These are phyloP conservation scores for Pollachius pollachius DNA, from an alignment of 2,113 vertebrate species.

Conservation along the genomic window DNA sequence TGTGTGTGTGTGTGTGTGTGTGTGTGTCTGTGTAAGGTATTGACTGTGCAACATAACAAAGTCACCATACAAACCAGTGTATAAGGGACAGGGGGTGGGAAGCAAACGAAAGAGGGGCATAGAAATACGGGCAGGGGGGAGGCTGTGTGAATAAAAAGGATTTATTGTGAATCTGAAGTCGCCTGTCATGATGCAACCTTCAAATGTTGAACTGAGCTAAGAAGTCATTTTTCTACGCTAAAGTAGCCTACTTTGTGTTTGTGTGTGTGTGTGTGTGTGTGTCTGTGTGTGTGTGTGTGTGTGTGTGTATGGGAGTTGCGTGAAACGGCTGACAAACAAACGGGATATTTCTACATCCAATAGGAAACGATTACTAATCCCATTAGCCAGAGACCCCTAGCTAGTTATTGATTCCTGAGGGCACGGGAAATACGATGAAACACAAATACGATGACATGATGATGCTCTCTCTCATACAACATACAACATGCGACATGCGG, in stretches of 20 bases:
- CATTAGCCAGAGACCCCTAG: no score
- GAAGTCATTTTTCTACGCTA: no score
- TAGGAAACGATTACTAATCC: no score
- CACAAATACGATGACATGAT: no score
- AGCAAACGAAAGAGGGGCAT: constrained; percentile 9
- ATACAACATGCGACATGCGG: no score
- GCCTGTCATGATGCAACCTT: constrained; percentile 18
- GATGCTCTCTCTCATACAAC: no score
- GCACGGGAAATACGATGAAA: no score
- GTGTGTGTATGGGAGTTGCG: neutral
- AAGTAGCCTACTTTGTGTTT: neutral
- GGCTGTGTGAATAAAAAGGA: constrained; percentile 17
- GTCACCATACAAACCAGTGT: constrained; percentile 18
- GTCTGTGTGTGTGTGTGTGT: neutral
- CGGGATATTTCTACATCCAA: no score
- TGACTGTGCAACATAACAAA: constrained; percentile 22
- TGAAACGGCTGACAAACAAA: no score
- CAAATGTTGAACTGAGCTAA: constrained; percentile 17
- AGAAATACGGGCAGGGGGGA: neutral
- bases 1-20: no score
- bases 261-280: neutral
- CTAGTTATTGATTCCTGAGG: no score
- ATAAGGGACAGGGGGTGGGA: constrained; percentile 1
- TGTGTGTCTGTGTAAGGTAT: constrained; percentile 1
- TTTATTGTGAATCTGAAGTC: constrained; percentile 24